phyloP scores from a whole-genome alignment of 2,113 vertebrate species.

The Muntiacus reevesi region DNA sequence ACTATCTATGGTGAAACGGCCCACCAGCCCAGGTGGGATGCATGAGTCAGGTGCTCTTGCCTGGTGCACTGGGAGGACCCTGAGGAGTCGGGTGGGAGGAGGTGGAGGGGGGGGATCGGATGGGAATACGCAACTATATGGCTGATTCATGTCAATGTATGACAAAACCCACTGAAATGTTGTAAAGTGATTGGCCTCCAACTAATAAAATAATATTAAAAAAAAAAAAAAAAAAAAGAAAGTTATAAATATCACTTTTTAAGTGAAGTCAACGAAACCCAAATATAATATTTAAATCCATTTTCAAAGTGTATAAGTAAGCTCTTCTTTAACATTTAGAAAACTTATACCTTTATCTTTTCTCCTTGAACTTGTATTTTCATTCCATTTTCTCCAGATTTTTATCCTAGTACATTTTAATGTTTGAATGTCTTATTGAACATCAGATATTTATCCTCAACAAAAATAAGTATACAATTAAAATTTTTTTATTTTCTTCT shows the following conservation, averaged over 20 bases:
- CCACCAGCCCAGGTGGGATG: no score
- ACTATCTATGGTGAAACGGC: no score
- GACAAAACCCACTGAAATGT: no score
- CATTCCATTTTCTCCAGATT: slow-evolving; percentile 10
- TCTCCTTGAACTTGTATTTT: neutral
- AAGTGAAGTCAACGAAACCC: neutral
- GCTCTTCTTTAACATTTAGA: slow-evolving; percentile 7
- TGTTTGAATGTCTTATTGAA: neutral
- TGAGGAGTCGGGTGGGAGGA: no score
- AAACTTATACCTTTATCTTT: neutral
- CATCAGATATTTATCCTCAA: neutral
- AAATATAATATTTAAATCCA: neutral
- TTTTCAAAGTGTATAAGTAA: neutral
- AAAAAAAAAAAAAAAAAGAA: no score
- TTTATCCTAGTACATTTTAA: neutral
- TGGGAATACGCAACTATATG: no score
- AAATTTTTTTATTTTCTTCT: neutral
- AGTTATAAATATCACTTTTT: neutral
- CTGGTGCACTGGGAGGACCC: no score
- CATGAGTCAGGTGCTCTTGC: no score
- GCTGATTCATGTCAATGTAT: no score
- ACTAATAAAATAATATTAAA: no score
- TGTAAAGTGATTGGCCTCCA: no score
- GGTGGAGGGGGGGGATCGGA: no score
- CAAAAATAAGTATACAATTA: neutral